Evolutionary conservation across 2,888 invertebrate species (phyloP).

Genomic region (Xestoiulus laeticollis): DNA sequence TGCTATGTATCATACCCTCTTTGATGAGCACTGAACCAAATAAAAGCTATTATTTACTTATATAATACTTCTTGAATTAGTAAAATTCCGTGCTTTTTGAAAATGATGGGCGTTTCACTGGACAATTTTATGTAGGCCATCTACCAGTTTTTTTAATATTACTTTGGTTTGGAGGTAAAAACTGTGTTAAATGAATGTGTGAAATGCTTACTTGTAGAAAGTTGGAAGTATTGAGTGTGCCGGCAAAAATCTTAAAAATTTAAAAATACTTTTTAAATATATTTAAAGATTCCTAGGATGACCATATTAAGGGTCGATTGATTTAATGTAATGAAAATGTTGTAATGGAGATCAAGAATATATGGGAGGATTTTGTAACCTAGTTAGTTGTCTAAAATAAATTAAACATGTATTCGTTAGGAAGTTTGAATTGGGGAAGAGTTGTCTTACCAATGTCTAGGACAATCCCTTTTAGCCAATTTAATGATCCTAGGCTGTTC

Average conservation of each 20-base stretch:
- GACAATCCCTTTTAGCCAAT: not conserved
- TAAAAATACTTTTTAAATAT: no score
- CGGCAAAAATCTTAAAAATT: no score
- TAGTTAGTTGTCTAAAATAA: not conserved
- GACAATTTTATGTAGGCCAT: slow-evolving; percentile 29
- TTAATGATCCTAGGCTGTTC: not conserved
- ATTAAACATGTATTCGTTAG: not conserved
- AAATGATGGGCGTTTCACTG: not conserved
- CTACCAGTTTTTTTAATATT: not conserved
- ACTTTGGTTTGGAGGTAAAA: not conserved
- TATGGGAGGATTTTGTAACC: no score
- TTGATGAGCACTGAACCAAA: slow-evolving; percentile 29
- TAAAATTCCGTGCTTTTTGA: slow-evolving; percentile 27
- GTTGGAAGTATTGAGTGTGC: not conserved
- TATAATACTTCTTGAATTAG: not conserved
- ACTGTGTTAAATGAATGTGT: not conserved
- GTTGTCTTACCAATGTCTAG: not conserved
- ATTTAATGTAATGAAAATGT: no score
- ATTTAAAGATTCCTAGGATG: no score
- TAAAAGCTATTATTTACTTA: slow-evolving; percentile 35
- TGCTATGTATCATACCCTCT: slow-evolving; percentile 3
- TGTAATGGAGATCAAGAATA: no score
- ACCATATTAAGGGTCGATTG: no score
- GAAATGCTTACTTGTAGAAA: not conserved
- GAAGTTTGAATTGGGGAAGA: not conserved